Evolutionary conservation across 2,113 vertebrate genomes (phyloP), one percentile per base, ranked within the genome.

Genomic region (Gobio gobio): DNA sequence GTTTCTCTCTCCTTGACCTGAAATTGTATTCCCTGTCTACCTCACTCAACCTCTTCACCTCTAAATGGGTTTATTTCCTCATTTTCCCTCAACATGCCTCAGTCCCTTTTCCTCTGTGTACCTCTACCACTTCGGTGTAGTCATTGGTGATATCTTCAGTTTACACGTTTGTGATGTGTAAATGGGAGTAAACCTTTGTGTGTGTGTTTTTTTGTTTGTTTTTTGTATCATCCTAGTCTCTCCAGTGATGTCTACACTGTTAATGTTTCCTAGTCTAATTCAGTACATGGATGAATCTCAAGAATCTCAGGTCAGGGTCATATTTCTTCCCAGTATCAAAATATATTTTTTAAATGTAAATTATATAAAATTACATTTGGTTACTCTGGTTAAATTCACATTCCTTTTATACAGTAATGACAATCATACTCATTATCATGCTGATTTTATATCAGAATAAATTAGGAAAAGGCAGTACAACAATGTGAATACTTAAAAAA

Each of bases 101-200:
- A 20, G 7, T 54, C 13, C 73, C 49, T 72, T 45, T 66, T 61
- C 4, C 16, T 82, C 18, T 61, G 4, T 51, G 6, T 29, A 24
- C 59, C 36, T 63, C 40, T 26, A 20, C 3, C 45, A 33, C 45
- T 68, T 49, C 49, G 22, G 10, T 45, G 59, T 12, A 59, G 13
- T 58, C 0, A 49, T 26, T 59, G 56, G 20, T 33, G 77, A 45
- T 8, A 26, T 22, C 29, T 75, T 72, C 56, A 29, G 51, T 43
- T 58, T 36, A 84, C 45, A 54, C 70, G 6, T 74, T 51, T 64
- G 68, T 83, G 36, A 72, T 83, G 59, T 85, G 83, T 56, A 51
- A 56, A 63, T 66, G 6, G 66, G 78, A 58, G 76, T 72, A 82
- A 29, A 47, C 29, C 18, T 45, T 56, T 56, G 18, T 33, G 16